These are phyloP conservation scores for Pandemis heparana DNA, from an alignment of 2,888 invertebrate species.

Conservation along the genomic window DNA sequence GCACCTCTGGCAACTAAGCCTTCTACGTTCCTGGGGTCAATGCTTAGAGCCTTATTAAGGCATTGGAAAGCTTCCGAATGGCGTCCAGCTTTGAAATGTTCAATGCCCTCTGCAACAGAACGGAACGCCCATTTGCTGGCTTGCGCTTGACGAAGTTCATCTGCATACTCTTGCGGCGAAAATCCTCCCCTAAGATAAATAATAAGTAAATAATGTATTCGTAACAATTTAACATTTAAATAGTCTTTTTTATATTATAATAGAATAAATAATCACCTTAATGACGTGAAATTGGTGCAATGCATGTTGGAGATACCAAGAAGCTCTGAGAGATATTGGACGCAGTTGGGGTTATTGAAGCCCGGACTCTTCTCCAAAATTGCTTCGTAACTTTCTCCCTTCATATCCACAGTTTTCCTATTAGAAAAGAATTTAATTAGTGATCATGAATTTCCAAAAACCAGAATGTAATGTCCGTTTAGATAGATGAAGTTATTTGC, in stretches of 20 bases:
- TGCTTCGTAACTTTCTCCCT: constrained; percentile 92
- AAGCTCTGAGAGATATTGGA: constrained; percentile 91
- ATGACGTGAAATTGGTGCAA: constrained; percentile 88
- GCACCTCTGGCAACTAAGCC: constrained; percentile 96
- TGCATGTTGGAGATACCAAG: constrained; percentile 90
- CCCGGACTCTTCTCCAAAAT: constrained; percentile 93
- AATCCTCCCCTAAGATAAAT: constrained; percentile 87
- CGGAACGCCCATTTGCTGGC: constrained; percentile 97
- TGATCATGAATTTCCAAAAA: constrained; percentile 50
- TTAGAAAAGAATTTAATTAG: constrained; percentile 57
- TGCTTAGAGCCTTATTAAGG: constrained; percentile 96
- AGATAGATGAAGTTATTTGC: constrained; percentile 63
- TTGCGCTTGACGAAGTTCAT: constrained; percentile 94
- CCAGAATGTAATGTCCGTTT: constrained; percentile 58
- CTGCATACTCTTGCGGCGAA: constrained; percentile 92
- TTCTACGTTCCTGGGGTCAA: constrained; percentile 96
- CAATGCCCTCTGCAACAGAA: constrained; percentile 97
- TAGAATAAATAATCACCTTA: constrained; percentile 84
- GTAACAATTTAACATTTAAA: neutral
- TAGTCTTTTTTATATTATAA: neutral
- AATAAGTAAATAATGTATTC: neutral
- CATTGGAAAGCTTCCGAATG: constrained; percentile 98
- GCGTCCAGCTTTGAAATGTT: constrained; percentile 96
- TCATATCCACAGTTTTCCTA: constrained; percentile 93
- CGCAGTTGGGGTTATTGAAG: constrained; percentile 96